These are phyloP conservation scores for Theonella swinhoei DNA, from an alignment of 37 sponge, comb jelly and placozoan genomes.

Conservation along the genomic window DNA sequence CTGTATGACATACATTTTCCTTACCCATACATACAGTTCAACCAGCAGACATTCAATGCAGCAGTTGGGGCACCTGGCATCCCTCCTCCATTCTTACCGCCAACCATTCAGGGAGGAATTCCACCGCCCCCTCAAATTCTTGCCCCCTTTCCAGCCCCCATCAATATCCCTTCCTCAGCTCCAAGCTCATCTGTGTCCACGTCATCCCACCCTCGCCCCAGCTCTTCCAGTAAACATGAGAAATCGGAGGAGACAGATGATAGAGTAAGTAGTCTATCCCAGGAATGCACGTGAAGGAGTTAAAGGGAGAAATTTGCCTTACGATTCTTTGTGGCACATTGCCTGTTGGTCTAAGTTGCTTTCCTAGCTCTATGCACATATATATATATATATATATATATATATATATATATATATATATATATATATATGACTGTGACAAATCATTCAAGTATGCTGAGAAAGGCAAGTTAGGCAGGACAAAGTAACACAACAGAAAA, in stretches of 20 bases:
- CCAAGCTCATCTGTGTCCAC: background rate
- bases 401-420: no score
- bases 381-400: no score
- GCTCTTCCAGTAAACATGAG: background rate
- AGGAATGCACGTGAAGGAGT: background rate
- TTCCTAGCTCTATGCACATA: no score
- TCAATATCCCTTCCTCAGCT: background rate
- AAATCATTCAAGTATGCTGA: no score
- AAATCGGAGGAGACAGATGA: constrained; percentile 11
- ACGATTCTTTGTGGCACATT: no score
- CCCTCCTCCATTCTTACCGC: constrained; percentile 50
- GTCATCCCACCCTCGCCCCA: constrained; percentile 11
- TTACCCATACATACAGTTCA: constrained; percentile 8
- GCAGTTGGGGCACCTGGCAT: constrained; percentile 3
- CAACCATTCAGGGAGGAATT: constrained; percentile 23
- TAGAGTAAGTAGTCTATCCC: background rate
- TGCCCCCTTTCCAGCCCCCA: background rate
- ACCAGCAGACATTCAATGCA: constrained; percentile 47
- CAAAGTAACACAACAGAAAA: no score
- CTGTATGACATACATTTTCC: background rate
- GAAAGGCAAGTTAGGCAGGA: no score
- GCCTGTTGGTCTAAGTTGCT: no score
- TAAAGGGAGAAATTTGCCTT: no score
- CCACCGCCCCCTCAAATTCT: constrained; percentile 14
- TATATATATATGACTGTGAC: no score